phyloP scores from a whole-genome alignment of 2,113 vertebrate genomes.

The Pygoscelis antarcticus region DNA sequence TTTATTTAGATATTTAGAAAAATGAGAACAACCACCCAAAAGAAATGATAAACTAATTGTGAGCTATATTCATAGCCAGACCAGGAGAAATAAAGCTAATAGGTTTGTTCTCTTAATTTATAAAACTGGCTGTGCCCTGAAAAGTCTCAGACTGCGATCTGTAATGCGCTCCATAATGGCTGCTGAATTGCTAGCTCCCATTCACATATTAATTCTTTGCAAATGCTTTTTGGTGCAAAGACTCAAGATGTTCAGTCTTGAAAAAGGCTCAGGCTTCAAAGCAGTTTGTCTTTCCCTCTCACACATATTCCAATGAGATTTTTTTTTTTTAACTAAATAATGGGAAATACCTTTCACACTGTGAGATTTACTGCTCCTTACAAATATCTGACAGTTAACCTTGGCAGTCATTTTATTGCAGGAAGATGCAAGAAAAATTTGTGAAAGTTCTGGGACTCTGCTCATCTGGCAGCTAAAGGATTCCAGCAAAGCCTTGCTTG shows the following conservation, averaged over 20 bases:
- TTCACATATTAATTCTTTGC: slow-evolving; percentile 7
- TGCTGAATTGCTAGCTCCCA: not conserved
- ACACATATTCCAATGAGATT: not conserved
- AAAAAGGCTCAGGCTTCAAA: slow-evolving; percentile 1
- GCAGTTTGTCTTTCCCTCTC: not conserved
- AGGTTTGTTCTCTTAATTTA: not conserved
- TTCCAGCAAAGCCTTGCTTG: not conserved
- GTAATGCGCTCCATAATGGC: not conserved
- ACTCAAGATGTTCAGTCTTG: not conserved
- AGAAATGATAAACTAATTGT: not conserved
- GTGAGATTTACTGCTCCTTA: slow-evolving; percentile 56
- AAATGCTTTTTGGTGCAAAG: not conserved
- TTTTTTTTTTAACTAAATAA: slow-evolving; percentile 8
- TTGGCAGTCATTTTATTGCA: slow-evolving; percentile 33
- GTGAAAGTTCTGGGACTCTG: not conserved
- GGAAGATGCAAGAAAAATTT: slow-evolving; percentile 2
- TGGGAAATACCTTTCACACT: slow-evolving; percentile 54
- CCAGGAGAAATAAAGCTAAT: not conserved
- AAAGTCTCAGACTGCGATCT: not conserved
- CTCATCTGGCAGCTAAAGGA: slow-evolving; percentile 31
- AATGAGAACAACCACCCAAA: not conserved
- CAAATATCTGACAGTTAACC: slow-evolving; percentile 22
- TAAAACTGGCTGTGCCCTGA: not conserved
- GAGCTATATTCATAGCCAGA: not conserved
- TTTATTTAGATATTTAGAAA: slow-evolving; percentile 4